These are phyloP conservation scores for Malacoctenus gilli DNA, from an alignment of 2,797 vertebrate species.

Conservation along the genomic window DNA sequence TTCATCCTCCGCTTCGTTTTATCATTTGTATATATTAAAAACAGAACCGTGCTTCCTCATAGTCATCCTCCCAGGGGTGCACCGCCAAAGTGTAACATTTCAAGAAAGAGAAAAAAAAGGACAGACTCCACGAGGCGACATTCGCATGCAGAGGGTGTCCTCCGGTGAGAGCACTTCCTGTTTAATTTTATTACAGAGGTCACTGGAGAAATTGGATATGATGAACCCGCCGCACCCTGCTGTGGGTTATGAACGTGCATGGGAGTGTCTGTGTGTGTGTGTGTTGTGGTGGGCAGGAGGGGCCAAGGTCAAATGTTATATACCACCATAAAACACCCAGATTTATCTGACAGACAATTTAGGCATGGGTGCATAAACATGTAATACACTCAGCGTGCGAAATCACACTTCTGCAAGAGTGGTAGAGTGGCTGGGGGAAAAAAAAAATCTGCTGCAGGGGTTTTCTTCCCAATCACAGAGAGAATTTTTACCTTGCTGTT, in stretches of 20 bases:
- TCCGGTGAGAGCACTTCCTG: conserved; percentile 1
- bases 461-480: conserved; percentile 5
- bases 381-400: conserved; percentile 30
- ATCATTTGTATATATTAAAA: no score
- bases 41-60: no score
- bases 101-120: no score
- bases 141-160: not conserved
- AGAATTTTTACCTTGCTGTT: not conserved
- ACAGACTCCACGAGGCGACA: not conserved
- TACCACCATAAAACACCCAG: conserved; percentile 35
- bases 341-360: conserved; percentile 56
- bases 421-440: not conserved
- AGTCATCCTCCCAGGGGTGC: no score
- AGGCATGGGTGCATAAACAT: conserved; percentile 39
- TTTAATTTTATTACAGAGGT: conserved; percentile 29
- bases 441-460: not conserved
- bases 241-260: conserved; percentile 11
- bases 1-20: no score
- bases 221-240: conserved; percentile 12
- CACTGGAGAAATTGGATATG: conserved; percentile 21
- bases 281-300: not conserved
- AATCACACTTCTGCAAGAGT: conserved; percentile 40
- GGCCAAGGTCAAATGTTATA: conserved; percentile 48
- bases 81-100: no score
- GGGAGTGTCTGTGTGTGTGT: conserved; percentile 4